phyloP scores from a whole-genome alignment of 2,888 invertebrate genomes.

The Octodonta nipae region DNA sequence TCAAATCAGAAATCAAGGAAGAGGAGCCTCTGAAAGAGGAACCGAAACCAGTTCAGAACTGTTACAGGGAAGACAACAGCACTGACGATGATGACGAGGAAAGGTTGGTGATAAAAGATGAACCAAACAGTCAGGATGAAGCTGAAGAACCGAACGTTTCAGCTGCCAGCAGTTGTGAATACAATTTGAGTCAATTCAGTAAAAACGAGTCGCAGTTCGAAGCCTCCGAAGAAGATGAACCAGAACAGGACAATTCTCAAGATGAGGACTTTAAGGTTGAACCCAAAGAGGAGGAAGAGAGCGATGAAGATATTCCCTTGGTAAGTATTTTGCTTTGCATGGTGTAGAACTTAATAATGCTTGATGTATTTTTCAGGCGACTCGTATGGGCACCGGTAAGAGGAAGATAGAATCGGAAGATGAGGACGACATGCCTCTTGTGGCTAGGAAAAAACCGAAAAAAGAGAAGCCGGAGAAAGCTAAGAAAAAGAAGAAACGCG shows the following conservation, averaged over 20 bases:
- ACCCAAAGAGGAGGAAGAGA: conserved; percentile 31
- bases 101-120: conserved; percentile 33
- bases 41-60: too few species aligned
- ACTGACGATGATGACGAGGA: conserved; percentile 33
- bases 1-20: conserved; percentile 5
- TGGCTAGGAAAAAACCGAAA: conserved; percentile 54
- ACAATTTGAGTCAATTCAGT: conserved; percentile 54
- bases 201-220: conserved; percentile 37
- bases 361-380: conserved; percentile 16
- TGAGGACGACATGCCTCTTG: conserved; percentile 55
- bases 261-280: conserved; percentile 30
- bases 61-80: too few species aligned
- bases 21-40: conserved; percentile 1
- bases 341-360: neutral
- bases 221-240: conserved; percentile 20
- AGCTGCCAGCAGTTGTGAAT: conserved; percentile 57
- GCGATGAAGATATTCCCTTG: conserved; percentile 64
- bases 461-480: conserved; percentile 38
- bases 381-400: conserved; percentile 27
- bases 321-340: conserved; percentile 44
- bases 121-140: conserved; percentile 26
- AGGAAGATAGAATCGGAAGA: conserved; percentile 45
- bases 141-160: conserved; percentile 34
- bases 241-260: conserved; percentile 31
- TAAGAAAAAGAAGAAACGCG: conserved; percentile 40